Evolutionary conservation across 2,888 invertebrate genomes (phyloP), one percentile per base, ranked within the genome.

Genomic region (Pachliopta kotzebuea): DNA sequence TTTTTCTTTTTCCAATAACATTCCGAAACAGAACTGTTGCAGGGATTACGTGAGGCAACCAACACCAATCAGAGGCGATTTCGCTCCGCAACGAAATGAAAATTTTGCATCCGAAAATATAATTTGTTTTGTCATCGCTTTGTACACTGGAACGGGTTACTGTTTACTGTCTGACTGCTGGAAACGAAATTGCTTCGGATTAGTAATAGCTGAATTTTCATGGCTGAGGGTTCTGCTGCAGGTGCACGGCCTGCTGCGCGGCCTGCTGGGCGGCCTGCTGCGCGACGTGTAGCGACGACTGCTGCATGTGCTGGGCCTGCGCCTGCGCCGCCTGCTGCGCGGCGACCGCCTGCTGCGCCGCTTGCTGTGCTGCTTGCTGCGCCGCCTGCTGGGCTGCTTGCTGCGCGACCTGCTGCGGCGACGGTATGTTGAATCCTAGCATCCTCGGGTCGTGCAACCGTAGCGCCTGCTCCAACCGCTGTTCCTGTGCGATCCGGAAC

Each of bases 191-290:
- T 88, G 88, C 87, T 73, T 91, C 88, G 83, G 89, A 90, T 95
- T 95, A 95, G 95, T 95, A 95, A 93, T 95, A 95, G 92, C 93
- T 95, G 91, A 95, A 95, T 90, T 95, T 95, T 96, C 96, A 96
- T 94, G 96, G 93, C 79, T 94, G 94, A 75, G 92, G 90, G 75
- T 91, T 92, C 74, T 92, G 84, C 80, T 94, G 88, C 63, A 91
- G 84, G 74, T 91, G 87, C 72, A 93, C 93, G 73, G 93, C 93
- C 79, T 90, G 90, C 64, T 91, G 91, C 2, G 90, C 89, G 4
- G 91, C 90, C 70, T 90, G 89, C 53, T 90, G 89, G 78, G 82
- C 56, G 31, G 89, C 89, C 2, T 85, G 82, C 9, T 64, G 64
- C 0, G 79, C 79, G 14, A 72, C 66, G 45, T 73, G 71, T 0